These are phyloP conservation scores for Chunga burmeisteri DNA, from an alignment of 2,113 vertebrate species.

Conservation along the genomic window DNA sequence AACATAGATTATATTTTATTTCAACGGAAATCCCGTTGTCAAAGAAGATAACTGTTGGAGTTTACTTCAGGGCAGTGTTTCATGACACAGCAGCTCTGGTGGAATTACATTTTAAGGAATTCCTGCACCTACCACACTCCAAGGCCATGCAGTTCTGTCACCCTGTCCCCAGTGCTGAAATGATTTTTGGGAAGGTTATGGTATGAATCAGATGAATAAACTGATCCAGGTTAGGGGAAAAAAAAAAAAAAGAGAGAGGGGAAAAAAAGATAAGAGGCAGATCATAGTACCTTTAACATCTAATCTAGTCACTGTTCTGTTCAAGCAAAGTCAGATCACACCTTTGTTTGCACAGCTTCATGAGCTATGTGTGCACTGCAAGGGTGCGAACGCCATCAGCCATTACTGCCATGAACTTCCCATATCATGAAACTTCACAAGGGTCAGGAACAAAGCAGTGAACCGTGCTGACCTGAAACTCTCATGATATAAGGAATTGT, in stretches of 20 bases:
- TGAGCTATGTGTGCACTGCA: neutral
- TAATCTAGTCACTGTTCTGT: neutral
- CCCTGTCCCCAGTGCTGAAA: neutral
- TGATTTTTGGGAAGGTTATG: neutral
- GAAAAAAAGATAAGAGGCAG: neutral
- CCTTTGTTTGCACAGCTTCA: neutral
- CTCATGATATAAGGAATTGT: neutral
- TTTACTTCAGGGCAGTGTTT: neutral
- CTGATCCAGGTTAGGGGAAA: neutral
- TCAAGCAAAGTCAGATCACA: neutral
- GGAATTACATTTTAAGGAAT: neutral
- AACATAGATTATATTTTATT: neutral
- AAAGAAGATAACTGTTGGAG: neutral
- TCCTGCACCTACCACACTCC: neutral
- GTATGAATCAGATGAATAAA: neutral
- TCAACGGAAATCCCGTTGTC: neutral
- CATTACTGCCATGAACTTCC: neutral
- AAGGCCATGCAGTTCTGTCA: neutral
- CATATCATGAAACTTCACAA: neutral
- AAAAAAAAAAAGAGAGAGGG: neutral
- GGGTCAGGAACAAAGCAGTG: neutral
- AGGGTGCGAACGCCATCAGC: accelerated
- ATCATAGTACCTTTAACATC: neutral
- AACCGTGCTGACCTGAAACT: neutral
- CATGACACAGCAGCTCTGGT: neutral